Base-by-base conservation (phyloP, 2,888 invertebrate species). In the Agonum fuliginosum region DNA sequence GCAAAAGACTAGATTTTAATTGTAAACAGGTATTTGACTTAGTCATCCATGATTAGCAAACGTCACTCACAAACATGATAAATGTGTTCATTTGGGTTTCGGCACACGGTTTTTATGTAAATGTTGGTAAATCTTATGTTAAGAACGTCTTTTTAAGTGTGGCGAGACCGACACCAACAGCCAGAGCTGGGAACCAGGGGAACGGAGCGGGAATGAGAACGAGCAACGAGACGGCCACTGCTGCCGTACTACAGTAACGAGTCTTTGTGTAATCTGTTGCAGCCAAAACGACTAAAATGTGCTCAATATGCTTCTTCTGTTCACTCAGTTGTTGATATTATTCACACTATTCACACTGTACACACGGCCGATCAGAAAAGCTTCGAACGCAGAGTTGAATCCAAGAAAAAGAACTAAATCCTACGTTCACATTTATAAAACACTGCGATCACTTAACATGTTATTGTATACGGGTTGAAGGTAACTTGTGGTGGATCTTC, bases 11-110 rank as follows among this genome's bases (percentile, higher is more conserved):
- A 67, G 67, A 67, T 20, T 51, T 67, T 20, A 37, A 37, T 41
- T 41, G 67, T 67, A 67, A 67, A 67, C 41, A 67, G 67, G 67
- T 67, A 67, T 67, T 67, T 41, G 41, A 22, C 12, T 67, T 67
- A 67, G 37, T 67, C 67, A 67, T 67, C 67, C 67, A 67, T 67
- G 62, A 62, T 62, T 62, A 62, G 62, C 34, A 62, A 62, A 62
- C 41, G 67, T 67, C 67, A 67, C 22, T 67, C 37, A 41, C 41
- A 62, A 62, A 62, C 30, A 62, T 62, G 17, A 62, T 10, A 62
- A 46, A 62, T 62, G 24, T 54, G 54, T 54, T 54, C 54, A 54
- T 54, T 54, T n/a, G 54, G 17, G 12, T 19, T 30, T 30, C 58
- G 58, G 58, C 30, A 19, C 30, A 17, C 14, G 30, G 30, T 62